Base-by-base conservation (phyloP, 2,888 invertebrate genomes). In the Lasioglossum pauxillum region DNA sequence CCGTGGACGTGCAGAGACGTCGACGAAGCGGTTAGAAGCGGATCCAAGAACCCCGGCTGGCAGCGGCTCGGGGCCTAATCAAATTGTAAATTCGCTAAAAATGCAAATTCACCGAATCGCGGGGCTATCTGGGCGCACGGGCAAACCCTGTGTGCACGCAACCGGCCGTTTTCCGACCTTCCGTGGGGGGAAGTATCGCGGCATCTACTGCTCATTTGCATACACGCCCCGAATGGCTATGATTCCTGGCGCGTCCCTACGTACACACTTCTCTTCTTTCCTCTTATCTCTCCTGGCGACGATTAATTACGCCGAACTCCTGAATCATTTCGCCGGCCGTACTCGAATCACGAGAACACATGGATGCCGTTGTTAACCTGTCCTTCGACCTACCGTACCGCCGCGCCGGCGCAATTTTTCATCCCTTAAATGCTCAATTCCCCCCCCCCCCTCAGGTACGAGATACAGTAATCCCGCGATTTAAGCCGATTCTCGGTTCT, bases 31-130 rank as follows among this genome's bases (percentile, higher is more conserved):
- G 23, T 49, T 75, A 46, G 77, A 38, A 78, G 60, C 85, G 73
- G 69, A 71, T 72, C 76, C 79, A 57, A 69, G 72, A 76, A 53
- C 64, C 41, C 73, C 38, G 60, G 60, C 60, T 14, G 49, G n/a
- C 53, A n/a, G 53, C 53, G 53, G 53, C 31, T 75, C 72, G 83
- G 83, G 87, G 86, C 90, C 94, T 94, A 94, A 95, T 95, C 94
- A 94, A 95, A 94, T 94, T 93, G 93, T 92, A 93, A 93, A 93
- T 94, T 92, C 93, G 92, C 93, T 93, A 93, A 94, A 93, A 95
- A 95, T 95, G 95, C 93, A 94, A 95, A 95, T 95, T 92, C 88
- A 82, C 84, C 86, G 87, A 88, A 90, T 91, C 90, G 87, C 84
- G 83, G 75, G 82, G 74, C 84, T 88, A 89, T 90, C 92, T 88